These are phyloP conservation scores for Hafferia zeledoni DNA, from an alignment of 2,797 vertebrate species.

Conservation along the genomic window DNA sequence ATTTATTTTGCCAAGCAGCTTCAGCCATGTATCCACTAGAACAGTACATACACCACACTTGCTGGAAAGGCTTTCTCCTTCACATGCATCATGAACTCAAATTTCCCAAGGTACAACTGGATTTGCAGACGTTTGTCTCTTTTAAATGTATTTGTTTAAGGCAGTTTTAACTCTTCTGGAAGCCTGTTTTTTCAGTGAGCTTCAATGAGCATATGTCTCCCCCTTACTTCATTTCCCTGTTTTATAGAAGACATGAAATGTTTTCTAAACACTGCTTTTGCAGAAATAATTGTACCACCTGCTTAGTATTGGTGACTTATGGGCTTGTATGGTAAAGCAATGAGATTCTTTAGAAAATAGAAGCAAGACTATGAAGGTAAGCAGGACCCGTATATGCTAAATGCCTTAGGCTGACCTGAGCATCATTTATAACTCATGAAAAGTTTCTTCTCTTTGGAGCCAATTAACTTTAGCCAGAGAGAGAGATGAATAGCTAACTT, in stretches of 20 bases:
- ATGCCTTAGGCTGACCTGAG: not conserved
- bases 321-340: rapidly evolving
- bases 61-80: not conserved
- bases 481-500: rapidly evolving
- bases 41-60: not conserved
- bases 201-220: not conserved
- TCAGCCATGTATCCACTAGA: not conserved
- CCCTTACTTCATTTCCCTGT: not conserved
- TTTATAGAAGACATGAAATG: not conserved
- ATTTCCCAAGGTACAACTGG: rapidly evolving
- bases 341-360: not conserved
- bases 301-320: not conserved
- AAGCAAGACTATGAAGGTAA: not conserved
- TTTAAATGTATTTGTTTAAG: not conserved
- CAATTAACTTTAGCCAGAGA: not conserved
- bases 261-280: not conserved
- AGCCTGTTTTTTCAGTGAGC: not conserved
- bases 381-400: not conserved
- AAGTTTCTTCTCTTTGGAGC: not conserved
- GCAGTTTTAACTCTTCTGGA: not conserved
- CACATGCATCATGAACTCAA: not conserved
- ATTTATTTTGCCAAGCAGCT: not conserved
- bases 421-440: not conserved
- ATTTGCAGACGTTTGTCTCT: not conserved
- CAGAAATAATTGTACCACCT: not conserved